These are phyloP conservation scores for Dryobota labecula DNA, from an alignment of 2,888 invertebrate genomes.

Conservation along the genomic window DNA sequence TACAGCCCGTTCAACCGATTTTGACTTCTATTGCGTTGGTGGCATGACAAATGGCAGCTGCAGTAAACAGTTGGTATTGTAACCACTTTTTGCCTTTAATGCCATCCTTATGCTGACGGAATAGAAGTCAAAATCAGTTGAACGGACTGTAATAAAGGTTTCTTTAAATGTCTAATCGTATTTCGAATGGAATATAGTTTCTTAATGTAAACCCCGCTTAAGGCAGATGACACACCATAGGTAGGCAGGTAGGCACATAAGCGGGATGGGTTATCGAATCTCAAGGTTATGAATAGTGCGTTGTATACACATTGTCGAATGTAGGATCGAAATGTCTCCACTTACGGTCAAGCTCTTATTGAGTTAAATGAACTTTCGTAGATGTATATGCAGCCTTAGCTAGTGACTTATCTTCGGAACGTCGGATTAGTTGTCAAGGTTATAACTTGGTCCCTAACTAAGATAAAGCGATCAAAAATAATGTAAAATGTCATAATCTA, in stretches of 20 bases:
- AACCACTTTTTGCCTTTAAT: too few species aligned
- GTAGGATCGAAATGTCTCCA: background rate
- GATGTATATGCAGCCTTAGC: background rate
- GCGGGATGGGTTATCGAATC: background rate
- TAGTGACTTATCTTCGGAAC: background rate
- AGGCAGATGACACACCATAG: background rate
- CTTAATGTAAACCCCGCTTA: too few species aligned
- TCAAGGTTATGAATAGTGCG: background rate
- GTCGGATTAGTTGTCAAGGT: background rate
- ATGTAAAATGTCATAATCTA: conserved; percentile 15
- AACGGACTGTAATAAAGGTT: too few species aligned
- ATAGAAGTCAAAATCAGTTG: too few species aligned
- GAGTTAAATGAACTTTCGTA: background rate
- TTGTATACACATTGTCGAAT: background rate
- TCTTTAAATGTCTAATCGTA: too few species aligned
- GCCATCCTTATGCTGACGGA: too few species aligned
- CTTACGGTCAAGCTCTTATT: background rate
- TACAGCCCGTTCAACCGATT: too few species aligned
- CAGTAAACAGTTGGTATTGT: too few species aligned
- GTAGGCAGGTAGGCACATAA: background rate
- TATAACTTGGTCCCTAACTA: background rate
- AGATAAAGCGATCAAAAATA: background rate
- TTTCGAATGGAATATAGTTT: too few species aligned
- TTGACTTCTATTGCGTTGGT: too few species aligned
- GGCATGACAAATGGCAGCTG: too few species aligned